Percentiles rank a stretch among this genome's conserved stretches.
These are phyloP conservation scores for Ambastaia sidthimunki DNA, from an alignment of 2,797 vertebrate genomes.

Conservation along the genomic window DNA sequence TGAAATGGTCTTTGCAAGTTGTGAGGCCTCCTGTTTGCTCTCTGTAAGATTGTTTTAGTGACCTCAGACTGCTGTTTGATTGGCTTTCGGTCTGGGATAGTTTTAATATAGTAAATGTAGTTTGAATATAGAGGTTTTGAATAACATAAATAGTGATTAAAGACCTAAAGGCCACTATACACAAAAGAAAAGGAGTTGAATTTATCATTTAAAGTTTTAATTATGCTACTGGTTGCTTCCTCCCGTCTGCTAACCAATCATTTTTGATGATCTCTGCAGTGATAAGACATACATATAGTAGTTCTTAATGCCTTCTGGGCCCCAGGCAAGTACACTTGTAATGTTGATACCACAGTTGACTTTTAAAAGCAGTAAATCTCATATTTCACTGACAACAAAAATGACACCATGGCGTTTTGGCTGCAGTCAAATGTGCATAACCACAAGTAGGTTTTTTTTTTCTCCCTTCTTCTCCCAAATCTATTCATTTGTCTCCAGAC, in stretches of 20 bases:
- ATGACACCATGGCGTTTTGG: constrained; percentile 15
- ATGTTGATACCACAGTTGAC: constrained; percentile 9
- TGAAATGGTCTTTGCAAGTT: not conserved
- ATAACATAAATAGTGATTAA: too few species aligned
- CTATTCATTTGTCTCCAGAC: not conserved
- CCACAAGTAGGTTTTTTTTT: not conserved
- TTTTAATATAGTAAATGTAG: not conserved
- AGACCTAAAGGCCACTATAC: too few species aligned
- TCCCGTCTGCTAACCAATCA: constrained; percentile 35
- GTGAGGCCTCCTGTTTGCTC: not conserved
- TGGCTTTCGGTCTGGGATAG: not conserved
- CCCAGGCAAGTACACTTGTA: constrained; percentile 19
- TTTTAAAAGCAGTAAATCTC: constrained; percentile 28
- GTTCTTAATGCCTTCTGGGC: constrained; percentile 29
- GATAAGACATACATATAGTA: constrained; percentile 32
- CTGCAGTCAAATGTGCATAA: constrained; percentile 23
- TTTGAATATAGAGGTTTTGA: not conserved
- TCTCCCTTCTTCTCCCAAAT: not conserved
- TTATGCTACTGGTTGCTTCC: constrained; percentile 52
- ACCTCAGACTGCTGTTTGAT: not conserved
- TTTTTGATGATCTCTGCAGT: constrained; percentile 53
- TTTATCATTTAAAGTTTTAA: constrained; percentile 38
- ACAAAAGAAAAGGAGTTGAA: constrained; percentile 12
- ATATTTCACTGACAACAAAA: constrained; percentile 20
- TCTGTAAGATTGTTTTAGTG: not conserved